Evolutionary conservation across 2,797 vertebrate genomes (phyloP).

Genomic region (Platyrinchus mystaceus): DNA sequence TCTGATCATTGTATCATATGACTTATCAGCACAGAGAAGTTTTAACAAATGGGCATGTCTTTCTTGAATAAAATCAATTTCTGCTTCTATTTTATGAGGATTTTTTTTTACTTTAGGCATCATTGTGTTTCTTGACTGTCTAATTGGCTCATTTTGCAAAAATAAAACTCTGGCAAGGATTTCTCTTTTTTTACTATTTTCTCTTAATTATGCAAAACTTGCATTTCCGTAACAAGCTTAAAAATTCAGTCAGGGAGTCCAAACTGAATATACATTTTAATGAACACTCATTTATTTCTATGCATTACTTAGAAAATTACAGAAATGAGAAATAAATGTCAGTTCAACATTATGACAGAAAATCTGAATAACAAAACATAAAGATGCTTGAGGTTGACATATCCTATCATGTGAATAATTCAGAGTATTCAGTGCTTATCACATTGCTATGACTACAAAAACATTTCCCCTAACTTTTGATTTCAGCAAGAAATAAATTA

Average conservation of each 20-base stretch:
- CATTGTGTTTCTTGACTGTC: background rate
- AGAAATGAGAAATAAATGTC: background rate
- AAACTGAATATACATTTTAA: background rate
- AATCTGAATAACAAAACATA: background rate
- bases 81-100: background rate
- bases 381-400: background rate
- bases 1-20: background rate
- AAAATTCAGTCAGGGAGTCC: background rate
- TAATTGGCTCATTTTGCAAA: background rate
- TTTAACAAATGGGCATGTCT: background rate
- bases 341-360: background rate
- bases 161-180: background rate
- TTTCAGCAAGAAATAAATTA: background rate
- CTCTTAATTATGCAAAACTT: background rate
- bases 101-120: background rate
- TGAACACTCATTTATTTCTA: background rate
- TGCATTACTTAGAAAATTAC: background rate
- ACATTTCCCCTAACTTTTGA: background rate
- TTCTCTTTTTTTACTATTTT: background rate
- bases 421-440: background rate
- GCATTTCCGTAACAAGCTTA: background rate
- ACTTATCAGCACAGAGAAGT: background rate
- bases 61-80: background rate
- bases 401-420: background rate
- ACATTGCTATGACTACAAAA: background rate